A percentile compares a stretch with the other conserved stretches of the same genome.
Conservation (phyloP, 2,113 vertebrate genomes). For the Meriones unguiculatus region DNA sequence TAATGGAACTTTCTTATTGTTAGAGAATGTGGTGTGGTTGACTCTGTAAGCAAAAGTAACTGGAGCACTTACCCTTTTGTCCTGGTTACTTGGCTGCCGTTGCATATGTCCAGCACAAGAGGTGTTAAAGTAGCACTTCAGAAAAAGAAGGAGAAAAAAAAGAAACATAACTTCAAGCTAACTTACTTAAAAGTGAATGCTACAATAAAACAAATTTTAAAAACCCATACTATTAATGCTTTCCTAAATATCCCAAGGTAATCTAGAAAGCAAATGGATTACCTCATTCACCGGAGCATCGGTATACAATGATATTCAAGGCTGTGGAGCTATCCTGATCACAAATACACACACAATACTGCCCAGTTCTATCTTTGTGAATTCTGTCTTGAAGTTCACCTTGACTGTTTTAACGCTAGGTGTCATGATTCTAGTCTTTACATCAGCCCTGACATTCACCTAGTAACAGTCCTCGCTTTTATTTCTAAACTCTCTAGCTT, state of each 20-base stretch:
- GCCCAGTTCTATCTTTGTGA: background rate
- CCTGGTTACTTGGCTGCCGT: background rate
- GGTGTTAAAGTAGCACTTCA: background rate
- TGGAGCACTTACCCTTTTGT: background rate
- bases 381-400: background rate
- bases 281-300: background rate
- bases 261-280: background rate
- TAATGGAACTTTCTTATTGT: background rate
- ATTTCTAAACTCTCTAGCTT: background rate
- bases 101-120: background rate
- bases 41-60: background rate
- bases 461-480: background rate
- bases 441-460: background rate
- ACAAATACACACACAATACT: background rate
- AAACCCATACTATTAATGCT: background rate
- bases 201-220: background rate
- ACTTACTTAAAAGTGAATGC: background rate
- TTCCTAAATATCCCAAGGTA: background rate
- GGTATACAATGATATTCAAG: background rate
- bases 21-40: background rate
- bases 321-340: background rate
- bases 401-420: background rate
- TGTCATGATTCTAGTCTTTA: background rate
- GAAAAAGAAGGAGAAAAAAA: background rate
- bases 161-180: background rate